These are phyloP conservation scores for Colinus virginianus DNA, from an alignment of 2,113 vertebrate genomes.

Conservation along the genomic window DNA sequence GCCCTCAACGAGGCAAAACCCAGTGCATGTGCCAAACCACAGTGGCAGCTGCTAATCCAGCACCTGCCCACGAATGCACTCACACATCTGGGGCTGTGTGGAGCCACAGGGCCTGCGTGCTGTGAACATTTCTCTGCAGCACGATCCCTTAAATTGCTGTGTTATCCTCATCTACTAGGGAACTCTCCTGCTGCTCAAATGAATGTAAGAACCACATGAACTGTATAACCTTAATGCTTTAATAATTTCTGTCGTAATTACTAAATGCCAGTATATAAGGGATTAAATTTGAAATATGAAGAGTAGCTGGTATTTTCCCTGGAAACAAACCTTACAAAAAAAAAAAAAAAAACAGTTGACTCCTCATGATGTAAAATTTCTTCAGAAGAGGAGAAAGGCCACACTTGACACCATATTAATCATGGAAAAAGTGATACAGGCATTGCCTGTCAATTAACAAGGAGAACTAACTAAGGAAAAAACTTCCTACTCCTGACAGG, in stretches of 20 bases:
- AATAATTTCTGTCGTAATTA: neutral
- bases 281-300: neutral
- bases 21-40: neutral
- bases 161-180: neutral
- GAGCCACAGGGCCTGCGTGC: neutral
- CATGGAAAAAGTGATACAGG: rapidly evolving
- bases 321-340: neutral
- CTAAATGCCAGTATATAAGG: neutral
- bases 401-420: neutral
- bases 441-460: neutral
- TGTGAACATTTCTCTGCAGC: neutral
- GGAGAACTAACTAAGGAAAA: neutral
- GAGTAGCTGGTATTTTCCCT: neutral
- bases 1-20: neutral
- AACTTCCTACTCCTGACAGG: neutral
- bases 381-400: neutral
- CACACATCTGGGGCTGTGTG: neutral
- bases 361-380: neutral
- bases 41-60: neutral
- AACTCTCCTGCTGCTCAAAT: neutral
- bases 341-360: neutral
- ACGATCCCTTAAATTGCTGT: neutral
- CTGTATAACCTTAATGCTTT: neutral
- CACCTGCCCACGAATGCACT: neutral
- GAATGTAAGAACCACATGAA: neutral